A percentile compares a stretch with the other conserved stretches of the same genome.
phyloP scores from a whole-genome alignment of 2,888 invertebrate genomes.

The Cabera pusaria region DNA sequence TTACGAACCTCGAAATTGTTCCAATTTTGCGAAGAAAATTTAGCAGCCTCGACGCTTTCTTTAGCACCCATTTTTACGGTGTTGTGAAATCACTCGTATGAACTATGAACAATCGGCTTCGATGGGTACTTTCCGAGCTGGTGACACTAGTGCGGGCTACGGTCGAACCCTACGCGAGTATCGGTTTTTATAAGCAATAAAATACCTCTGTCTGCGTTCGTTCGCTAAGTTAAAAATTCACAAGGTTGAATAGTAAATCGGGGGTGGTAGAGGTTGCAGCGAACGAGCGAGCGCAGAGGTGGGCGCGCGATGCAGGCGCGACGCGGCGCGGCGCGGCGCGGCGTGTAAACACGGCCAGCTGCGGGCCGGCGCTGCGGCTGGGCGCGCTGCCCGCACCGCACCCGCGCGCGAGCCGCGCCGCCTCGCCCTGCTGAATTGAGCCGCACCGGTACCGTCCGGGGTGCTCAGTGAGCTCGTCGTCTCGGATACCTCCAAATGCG shows the following conservation, averaged over 20 bases:
- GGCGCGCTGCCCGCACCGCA: conserved; percentile 40
- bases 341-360: conserved; percentile 79
- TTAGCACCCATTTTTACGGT: conserved; percentile 89
- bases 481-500: conserved; percentile 53
- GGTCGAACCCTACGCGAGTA: conserved; percentile 64
- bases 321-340: conserved; percentile 68
- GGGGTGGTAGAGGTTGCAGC: conserved; percentile 69
- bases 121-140: conserved; percentile 75
- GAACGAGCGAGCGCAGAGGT: conserved; percentile 50
- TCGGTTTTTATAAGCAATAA: conserved; percentile 70
- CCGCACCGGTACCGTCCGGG: conserved; percentile 22
- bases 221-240: conserved; percentile 77
- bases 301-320: conserved; percentile 44
- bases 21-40: conserved; percentile 92
- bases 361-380: conserved; percentile 53
- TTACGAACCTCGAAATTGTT: conserved; percentile 90
- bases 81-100: conserved; percentile 77
- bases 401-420: conserved; percentile 24
- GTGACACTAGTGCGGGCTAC: conserved; percentile 77
- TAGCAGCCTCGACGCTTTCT: conserved; percentile 92
- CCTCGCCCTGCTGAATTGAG: conserved; percentile 11
- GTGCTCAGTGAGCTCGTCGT: conserved; percentile 17
- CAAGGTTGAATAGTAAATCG: conserved; percentile 77
- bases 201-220: conserved; percentile 74
- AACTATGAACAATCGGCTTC: conserved; percentile 71